Percentiles rank a stretch among this genome's conserved stretches.
Conservation (phyloP, 2,888 invertebrate species). For the Cosmorhoe ocellata region DNA sequence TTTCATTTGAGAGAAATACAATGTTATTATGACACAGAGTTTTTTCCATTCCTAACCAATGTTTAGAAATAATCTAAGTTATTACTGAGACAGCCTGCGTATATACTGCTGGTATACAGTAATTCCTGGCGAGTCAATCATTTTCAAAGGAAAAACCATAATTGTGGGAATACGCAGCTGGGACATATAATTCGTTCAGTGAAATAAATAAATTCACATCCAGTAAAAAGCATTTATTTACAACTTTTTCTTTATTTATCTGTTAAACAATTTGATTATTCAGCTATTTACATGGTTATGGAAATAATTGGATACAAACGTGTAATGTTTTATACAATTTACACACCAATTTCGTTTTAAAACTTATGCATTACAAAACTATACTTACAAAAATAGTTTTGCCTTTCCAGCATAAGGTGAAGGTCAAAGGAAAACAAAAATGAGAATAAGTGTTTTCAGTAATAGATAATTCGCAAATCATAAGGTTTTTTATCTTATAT, state of each 20-base stretch:
- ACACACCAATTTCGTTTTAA: background rate
- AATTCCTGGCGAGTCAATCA: constrained; percentile 23
- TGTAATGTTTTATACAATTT: background rate
- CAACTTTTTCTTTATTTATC: constrained; percentile 4
- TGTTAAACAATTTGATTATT: constrained; percentile 6
- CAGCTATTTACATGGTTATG: constrained; percentile 1
- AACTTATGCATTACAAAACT: background rate
- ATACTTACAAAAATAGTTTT: constrained; percentile 4
- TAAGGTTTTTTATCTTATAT: too few species aligned
- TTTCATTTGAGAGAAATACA: too few species aligned
- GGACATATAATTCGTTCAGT: background rate
- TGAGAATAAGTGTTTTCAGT: background rate
- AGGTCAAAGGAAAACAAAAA: background rate
- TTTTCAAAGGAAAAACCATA: constrained; percentile 24
- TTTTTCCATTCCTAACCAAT: constrained; percentile 6
- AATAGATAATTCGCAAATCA: too few species aligned
- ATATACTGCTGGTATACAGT: background rate
- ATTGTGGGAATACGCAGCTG: constrained; percentile 36
- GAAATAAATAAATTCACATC: constrained; percentile 13
- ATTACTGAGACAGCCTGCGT: background rate
- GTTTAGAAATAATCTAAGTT: constrained; percentile 9
- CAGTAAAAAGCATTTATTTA: constrained; percentile 20
- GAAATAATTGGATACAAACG: background rate
- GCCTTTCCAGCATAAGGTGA: background rate
- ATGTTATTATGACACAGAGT: too few species aligned